Evolutionary conservation across 1,140 invertebrate species (phyloP), one percentile per base, ranked within the genome.

Genomic region (Diachasma alloeum): DNA sequence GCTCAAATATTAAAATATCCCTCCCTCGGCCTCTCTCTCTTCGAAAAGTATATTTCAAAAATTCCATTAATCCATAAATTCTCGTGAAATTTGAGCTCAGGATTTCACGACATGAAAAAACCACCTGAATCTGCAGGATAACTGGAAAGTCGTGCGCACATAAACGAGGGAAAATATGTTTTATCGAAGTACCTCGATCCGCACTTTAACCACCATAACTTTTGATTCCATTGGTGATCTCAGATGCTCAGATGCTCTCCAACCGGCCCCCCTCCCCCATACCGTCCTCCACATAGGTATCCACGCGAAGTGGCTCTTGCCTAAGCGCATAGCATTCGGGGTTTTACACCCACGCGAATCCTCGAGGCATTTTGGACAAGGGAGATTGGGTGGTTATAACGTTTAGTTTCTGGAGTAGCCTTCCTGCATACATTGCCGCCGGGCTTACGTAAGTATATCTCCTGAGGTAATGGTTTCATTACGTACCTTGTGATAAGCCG

Each of bases 391-490:
- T 31, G 11, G 59, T 26, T 63, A 63, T 63, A 63, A 63, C 39
- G 44, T 75, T 53, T 63, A 75, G 48, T 76, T 70, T 76, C 66
- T 76, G 36, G 36, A 70, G 74, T 70, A 59, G 68, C 66, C 66
- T 36, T 24, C 59, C 1, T 68, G 66, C 31, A 68, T 68, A 63
- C 22, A 63, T 37, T 39, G 66, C 74, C 48, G n/a, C 56, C 56
- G 69, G 42, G 74, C 70, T 81, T 81, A 77, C 75, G 72, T 79
- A 81, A 82, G 77, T 68, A 53, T 53, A 68, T 68, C 36, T 39
- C 70, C 56, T 39, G 9, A 13, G 44, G 73, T 80, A 81, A 81
- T 79, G 80, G 53, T 81, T 83, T 81, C 80, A 83, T 83, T 83
- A 81, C 69, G 39, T 68, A 74, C 77, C 24, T 73, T 59, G 70